A percentile compares a stretch with the other conserved stretches of the same genome.
Conservation (phyloP, 2,797 vertebrate genomes). For the Hafferia zeledoni region DNA sequence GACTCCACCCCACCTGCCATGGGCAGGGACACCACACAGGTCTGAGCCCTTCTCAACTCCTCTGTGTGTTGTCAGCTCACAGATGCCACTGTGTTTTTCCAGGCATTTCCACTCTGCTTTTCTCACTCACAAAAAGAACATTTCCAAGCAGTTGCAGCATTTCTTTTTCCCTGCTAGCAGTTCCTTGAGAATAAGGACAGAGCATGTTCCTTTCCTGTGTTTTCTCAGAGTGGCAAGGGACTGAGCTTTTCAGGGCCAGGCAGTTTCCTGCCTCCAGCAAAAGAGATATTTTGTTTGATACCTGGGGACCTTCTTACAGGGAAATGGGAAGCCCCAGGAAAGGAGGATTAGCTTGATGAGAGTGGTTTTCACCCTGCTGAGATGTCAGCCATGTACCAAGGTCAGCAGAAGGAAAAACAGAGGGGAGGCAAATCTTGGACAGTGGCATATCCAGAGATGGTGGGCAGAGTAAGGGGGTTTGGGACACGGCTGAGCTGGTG, state of each 20-base stretch:
- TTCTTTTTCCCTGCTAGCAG: not conserved
- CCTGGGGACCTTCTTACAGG: not conserved
- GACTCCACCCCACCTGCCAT: not conserved
- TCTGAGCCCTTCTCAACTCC: not conserved
- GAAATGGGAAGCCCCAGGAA: constrained; percentile 24
- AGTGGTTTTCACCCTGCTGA: not conserved
- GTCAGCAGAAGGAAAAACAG: constrained; percentile 24
- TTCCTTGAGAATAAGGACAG: not conserved
- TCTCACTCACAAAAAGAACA: not conserved
- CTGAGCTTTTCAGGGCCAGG: not conserved
- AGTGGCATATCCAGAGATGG: not conserved
- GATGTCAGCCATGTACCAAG: not conserved
- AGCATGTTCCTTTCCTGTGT: not conserved
- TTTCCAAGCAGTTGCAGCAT: not conserved
- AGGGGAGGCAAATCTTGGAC: not conserved
- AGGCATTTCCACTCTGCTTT: not conserved
- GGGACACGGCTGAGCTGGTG: not conserved
- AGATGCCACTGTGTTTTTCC: not conserved
- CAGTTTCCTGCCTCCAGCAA: not conserved
- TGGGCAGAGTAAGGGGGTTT: not conserved
- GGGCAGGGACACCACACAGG: not conserved
- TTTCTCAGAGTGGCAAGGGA: not conserved
- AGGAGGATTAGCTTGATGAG: not conserved
- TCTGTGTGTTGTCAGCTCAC: not conserved
- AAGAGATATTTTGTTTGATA: not conserved